phyloP scores from a whole-genome alignment of 2,113 vertebrate species.

The Gnathonemus longibarbis region DNA sequence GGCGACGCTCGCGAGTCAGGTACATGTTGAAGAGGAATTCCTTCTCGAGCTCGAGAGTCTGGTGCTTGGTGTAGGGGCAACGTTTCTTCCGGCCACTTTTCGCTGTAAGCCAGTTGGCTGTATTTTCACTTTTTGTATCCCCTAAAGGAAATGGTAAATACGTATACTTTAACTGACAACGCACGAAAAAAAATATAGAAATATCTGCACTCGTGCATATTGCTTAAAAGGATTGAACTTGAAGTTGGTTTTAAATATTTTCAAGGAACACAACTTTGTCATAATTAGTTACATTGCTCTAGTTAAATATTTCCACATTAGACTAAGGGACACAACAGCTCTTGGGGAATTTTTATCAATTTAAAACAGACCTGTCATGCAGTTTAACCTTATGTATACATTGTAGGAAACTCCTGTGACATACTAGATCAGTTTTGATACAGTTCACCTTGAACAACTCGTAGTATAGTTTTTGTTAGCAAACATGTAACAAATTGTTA shows the following conservation, averaged over 20 bases:
- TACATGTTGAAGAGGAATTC: constrained; percentile 99
- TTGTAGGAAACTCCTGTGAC: background rate
- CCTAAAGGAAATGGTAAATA: constrained; percentile 62
- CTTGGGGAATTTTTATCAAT: background rate
- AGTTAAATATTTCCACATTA: background rate
- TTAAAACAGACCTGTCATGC: background rate
- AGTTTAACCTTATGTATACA: background rate
- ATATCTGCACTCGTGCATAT: constrained; percentile 64
- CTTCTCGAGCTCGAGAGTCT: constrained; percentile 98
- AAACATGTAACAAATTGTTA: background rate
- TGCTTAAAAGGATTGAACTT: constrained; percentile 63
- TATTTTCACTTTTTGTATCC: constrained; percentile 69
- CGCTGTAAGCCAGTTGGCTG: constrained; percentile 94
- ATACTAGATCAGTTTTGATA: background rate
- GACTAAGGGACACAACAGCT: background rate
- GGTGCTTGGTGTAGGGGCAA: constrained; percentile 97
- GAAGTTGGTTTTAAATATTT: constrained; percentile 80
- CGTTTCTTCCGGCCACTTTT: constrained; percentile 98
- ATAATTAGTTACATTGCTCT: background rate
- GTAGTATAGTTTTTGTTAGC: background rate
- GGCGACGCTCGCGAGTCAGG: constrained; percentile 96
- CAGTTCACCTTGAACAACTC: background rate
- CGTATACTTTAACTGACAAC: constrained; percentile 16
- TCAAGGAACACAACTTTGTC: constrained; percentile 75
- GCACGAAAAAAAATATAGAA: constrained; percentile 51